Evolutionary conservation across 2,797 vertebrate species (phyloP).

Genomic region (Chelon auratus): DNA sequence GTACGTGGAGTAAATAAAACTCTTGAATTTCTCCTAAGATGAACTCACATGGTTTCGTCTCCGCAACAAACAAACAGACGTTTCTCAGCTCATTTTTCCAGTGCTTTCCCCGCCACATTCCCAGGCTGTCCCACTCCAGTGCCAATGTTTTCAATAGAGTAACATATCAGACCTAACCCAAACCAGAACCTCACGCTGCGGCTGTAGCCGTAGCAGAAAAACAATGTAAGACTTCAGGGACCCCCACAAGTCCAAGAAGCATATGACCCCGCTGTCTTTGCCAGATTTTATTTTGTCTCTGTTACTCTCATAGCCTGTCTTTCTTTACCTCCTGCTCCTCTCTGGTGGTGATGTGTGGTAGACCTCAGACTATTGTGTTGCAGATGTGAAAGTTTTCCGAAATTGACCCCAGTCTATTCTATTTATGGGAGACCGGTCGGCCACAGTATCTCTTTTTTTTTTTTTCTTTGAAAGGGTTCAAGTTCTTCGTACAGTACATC

Average conservation of each 20-base stretch:
- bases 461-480: constrained; percentile 15
- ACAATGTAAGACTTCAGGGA: constrained; percentile 68
- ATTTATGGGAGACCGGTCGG: constrained; percentile 65
- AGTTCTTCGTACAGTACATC: constrained; percentile 51
- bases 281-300: constrained; percentile 31
- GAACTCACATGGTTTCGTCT: constrained; percentile 59
- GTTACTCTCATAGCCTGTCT: constrained; percentile 41
- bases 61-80: constrained; percentile 63
- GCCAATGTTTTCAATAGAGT: constrained; percentile 63
- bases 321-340: constrained; percentile 62
- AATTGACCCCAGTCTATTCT: constrained; percentile 67
- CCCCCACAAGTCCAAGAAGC: constrained; percentile 59
- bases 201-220: constrained; percentile 64
- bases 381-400: constrained; percentile 75
- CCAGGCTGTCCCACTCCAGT: constrained; percentile 67
- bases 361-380: constrained; percentile 79
- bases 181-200: constrained; percentile 62
- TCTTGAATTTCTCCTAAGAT: constrained; percentile 59
- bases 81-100: constrained; percentile 60
- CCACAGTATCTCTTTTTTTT: constrained; percentile 39
- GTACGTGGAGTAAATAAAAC: constrained; percentile 29
- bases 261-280: constrained; percentile 43
- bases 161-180: constrained; percentile 61
- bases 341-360: constrained; percentile 71
- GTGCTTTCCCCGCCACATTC: constrained; percentile 58